Percentiles rank a stretch among this genome's conserved stretches.
These are phyloP conservation scores for Chaetodon trifasciatus DNA, from an alignment of 2,797 vertebrate species.

Conservation along the genomic window DNA sequence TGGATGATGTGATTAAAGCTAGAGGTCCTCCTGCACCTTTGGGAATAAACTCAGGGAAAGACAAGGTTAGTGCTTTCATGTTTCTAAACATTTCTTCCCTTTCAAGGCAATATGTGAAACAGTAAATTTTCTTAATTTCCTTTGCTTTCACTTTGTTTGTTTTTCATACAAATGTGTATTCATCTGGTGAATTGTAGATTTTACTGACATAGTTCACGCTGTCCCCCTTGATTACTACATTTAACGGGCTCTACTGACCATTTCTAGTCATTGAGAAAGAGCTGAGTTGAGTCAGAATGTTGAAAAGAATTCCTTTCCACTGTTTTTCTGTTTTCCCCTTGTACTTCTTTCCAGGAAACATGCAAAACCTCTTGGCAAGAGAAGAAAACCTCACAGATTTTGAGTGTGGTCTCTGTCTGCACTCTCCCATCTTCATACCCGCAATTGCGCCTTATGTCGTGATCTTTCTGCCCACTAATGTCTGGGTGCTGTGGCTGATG, in stretches of 20 bases:
- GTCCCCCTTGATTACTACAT: background rate
- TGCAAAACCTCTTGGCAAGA: background rate
- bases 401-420: background rate
- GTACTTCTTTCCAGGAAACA: slow-evolving; percentile 7
- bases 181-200: no score
- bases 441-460: background rate
- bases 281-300: background rate
- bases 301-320: background rate
- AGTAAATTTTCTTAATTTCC: background rate
- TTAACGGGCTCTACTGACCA: background rate
- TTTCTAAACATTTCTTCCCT: background rate
- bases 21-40: background rate
- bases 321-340: background rate
- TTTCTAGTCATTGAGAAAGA: background rate
- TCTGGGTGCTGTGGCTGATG: slow-evolving; percentile 5
- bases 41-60: background rate
- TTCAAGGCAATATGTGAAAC: background rate
- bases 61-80: background rate
- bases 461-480: slow-evolving; percentile 1
- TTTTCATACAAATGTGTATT: background rate
- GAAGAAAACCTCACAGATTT: background rate
- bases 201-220: no score
- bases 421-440: fast-evolving
- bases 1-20: background rate
- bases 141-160: no score